Conservation (phyloP, 2,113 vertebrate genomes). For the Nicator chloris region DNA sequence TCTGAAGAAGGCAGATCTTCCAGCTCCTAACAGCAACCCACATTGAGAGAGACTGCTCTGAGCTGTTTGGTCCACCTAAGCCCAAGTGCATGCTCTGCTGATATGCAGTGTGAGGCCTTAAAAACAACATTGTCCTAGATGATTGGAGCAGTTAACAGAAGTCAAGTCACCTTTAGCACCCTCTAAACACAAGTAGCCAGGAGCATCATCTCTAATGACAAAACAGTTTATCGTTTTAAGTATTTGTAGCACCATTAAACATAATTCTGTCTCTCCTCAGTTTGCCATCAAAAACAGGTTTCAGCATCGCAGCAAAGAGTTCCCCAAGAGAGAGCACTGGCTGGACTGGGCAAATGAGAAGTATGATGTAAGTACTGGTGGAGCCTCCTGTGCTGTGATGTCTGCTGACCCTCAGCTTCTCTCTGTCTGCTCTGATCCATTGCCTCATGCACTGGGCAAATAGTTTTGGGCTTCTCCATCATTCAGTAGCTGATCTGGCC, state of each 20-base stretch:
- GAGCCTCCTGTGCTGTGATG: neutral
- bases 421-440: neutral
- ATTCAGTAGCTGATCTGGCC: neutral
- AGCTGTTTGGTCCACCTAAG: neutral
- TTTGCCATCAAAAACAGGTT: conserved; percentile 91
- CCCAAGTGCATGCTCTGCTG: neutral
- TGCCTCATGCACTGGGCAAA: neutral
- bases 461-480: neutral
- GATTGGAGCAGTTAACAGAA: neutral
- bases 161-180: neutral
- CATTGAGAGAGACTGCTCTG: neutral
- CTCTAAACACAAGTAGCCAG: neutral
- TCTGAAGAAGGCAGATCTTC: neutral
- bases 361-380: conserved; percentile 77
- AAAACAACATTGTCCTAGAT: neutral
- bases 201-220: neutral
- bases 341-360: conserved; percentile 94
- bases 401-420: neutral
- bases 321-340: conserved; percentile 89
- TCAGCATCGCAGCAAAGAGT: conserved; percentile 77
- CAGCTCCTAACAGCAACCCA: neutral
- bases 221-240: neutral
- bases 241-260: neutral
- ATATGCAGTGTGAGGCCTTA: neutral
- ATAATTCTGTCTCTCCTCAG: conserved; percentile 60